A percentile compares a stretch with the other conserved stretches of the same genome.
phyloP scores from a whole-genome alignment of 2,113 vertebrate species.

The Penelope pileata region DNA sequence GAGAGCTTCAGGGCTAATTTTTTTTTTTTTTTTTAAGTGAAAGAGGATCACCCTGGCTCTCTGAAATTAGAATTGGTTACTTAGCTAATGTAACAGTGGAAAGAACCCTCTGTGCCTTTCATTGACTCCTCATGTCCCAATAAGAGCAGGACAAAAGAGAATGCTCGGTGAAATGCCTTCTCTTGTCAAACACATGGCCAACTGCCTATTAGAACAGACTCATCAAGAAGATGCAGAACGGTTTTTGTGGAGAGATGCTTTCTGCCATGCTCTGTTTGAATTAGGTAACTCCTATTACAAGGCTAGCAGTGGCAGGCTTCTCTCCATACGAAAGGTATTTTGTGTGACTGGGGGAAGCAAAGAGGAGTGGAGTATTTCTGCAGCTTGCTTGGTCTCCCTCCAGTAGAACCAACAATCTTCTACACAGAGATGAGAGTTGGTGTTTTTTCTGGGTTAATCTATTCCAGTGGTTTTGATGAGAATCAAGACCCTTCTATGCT shows the following conservation, averaged over 20 bases:
- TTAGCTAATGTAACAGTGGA: neutral
- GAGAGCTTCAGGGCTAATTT: neutral
- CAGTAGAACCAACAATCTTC: neutral
- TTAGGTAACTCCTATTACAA: neutral
- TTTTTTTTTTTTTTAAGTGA: neutral
- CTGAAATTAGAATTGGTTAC: neutral
- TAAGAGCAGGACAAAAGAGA: neutral
- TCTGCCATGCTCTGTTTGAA: neutral
- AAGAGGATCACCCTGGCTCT: neutral
- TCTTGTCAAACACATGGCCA: neutral
- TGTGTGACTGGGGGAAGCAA: neutral
- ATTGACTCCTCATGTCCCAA: neutral
- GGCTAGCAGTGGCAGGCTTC: neutral
- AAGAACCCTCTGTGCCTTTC: neutral
- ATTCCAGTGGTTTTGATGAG: neutral
- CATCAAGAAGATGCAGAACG: accelerated
- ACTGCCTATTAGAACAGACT: neutral
- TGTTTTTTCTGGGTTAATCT: neutral
- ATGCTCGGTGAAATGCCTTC: neutral
- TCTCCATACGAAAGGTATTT: neutral
- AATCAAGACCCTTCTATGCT: neutral
- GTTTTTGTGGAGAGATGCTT: neutral
- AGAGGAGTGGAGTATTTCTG: neutral
- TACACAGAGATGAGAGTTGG: neutral
- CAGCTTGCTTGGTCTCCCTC: neutral